Percentiles rank a stretch among this genome's conserved stretches.
These are phyloP conservation scores for Berghia stephanieae DNA, from an alignment of 1,140 invertebrate species.

Conservation along the genomic window DNA sequence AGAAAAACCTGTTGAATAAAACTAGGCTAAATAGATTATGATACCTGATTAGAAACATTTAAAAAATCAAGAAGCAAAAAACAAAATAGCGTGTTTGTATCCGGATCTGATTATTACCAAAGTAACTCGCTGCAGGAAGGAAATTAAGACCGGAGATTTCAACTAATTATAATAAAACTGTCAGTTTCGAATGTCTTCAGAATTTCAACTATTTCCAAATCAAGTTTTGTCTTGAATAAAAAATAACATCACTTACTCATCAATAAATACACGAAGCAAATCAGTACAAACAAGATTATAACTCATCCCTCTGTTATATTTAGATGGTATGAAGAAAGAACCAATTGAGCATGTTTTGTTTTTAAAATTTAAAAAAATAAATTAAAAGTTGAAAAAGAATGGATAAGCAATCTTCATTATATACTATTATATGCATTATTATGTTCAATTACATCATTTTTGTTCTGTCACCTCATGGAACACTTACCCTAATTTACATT, in stretches of 20 bases:
- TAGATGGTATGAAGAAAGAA: not conserved
- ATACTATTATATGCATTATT: not conserved
- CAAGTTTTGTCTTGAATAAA: conserved; percentile 8
- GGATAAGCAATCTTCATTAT: too few relatives aligned
- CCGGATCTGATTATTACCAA: not conserved
- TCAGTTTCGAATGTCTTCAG: not conserved
- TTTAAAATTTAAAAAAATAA: not conserved
- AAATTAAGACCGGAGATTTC: not conserved
- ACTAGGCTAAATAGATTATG: too few relatives aligned
- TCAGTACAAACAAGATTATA: not conserved
- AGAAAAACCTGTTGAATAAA: too few relatives aligned
- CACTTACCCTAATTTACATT: too few relatives aligned
- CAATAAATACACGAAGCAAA: not conserved
- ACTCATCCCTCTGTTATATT: not conserved
- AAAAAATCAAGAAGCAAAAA: not conserved
- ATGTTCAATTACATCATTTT: not conserved
- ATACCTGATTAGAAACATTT: not conserved
- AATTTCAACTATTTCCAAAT: not conserved
- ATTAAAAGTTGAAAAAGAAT: not conserved
- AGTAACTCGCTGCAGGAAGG: not conserved
- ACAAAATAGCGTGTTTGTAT: not conserved
- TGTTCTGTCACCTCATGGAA: too few relatives aligned
- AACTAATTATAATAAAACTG: not conserved
- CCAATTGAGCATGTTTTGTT: not conserved
- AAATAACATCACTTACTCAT: not conserved